phyloP scores from a whole-genome alignment of 2,797 vertebrate species.

The Anniella stebbinsi region DNA sequence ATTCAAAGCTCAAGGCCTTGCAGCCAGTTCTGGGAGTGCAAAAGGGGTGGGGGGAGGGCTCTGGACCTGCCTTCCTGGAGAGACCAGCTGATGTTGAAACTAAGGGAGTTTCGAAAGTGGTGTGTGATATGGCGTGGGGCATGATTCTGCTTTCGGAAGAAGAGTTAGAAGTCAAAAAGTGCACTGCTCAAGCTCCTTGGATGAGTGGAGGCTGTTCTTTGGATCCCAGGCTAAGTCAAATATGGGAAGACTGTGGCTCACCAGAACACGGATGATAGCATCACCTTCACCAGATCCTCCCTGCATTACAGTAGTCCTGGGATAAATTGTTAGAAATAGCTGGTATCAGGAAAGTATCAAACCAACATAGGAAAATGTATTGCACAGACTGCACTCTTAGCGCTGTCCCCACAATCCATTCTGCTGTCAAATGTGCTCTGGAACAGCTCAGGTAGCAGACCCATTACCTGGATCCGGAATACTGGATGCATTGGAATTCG shows the following conservation, averaged over 20 bases:
- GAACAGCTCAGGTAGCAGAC: too few relatives aligned
- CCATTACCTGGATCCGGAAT: neutral
- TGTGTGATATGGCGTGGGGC: neutral
- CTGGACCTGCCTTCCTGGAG: neutral
- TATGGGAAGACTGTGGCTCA: neutral
- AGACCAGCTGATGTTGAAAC: neutral
- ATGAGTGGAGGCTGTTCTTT: neutral
- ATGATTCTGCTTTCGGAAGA: neutral
- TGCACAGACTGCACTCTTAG: neutral
- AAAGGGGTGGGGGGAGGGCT: too few relatives aligned
- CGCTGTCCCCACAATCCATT: accelerated
- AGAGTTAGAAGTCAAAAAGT: neutral
- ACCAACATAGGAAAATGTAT: neutral
- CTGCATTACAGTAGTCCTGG: neutral
- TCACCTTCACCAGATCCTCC: neutral
- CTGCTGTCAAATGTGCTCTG: neutral
- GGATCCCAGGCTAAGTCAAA: neutral
- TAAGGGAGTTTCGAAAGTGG: neutral
- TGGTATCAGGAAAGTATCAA: neutral
- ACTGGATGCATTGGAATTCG: too few relatives aligned
- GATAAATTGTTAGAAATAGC: neutral
- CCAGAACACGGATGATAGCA: neutral
- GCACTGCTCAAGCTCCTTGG: neutral
- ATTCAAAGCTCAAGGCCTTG: neutral
- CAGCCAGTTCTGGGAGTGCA: neutral